phyloP scores from a whole-genome alignment of 2,888 invertebrate genomes.

The Melolontha melolontha region DNA sequence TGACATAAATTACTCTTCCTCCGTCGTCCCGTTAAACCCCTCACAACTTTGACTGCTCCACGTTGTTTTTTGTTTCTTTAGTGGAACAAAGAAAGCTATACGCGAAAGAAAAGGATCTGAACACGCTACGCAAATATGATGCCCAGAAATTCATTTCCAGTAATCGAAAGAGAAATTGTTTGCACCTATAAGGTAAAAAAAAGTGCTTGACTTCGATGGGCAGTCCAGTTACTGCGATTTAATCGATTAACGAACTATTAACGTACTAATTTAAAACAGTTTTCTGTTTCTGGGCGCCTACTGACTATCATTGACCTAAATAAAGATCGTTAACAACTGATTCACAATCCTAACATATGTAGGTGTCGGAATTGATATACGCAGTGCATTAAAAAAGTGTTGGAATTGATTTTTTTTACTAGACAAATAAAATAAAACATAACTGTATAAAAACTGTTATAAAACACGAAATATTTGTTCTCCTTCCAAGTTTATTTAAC shows the following conservation, averaged over 20 bases:
- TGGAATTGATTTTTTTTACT: too few relatives aligned
- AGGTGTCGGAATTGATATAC: too few relatives aligned
- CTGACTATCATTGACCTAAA: conserved; percentile 6
- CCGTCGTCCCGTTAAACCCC: too few relatives aligned
- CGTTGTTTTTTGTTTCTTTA: neutral
- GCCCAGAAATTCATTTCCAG: conserved; percentile 74
- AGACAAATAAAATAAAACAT: too few relatives aligned
- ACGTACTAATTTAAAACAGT: neutral
- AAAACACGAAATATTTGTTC: too few relatives aligned
- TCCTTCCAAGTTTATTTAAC: too few relatives aligned
- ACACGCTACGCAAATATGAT: conserved; percentile 59
- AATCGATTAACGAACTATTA: conserved; percentile 5
- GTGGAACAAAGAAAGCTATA: neutral
- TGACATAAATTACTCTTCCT: too few relatives aligned
- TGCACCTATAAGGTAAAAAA: conserved; percentile 75
- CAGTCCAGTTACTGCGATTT: too few relatives aligned
- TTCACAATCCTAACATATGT: neutral
- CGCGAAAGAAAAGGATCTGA: too few relatives aligned
- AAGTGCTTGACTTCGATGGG: too few relatives aligned
- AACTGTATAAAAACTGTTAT: too few relatives aligned
- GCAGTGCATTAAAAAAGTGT: too few relatives aligned
- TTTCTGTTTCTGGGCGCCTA: neutral
- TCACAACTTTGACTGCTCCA: neutral
- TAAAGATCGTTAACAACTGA: neutral
- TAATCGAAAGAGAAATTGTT: conserved; percentile 75